Base-by-base conservation (phyloP, 2,797 vertebrate genomes). In the Micrastur ruficollis region DNA sequence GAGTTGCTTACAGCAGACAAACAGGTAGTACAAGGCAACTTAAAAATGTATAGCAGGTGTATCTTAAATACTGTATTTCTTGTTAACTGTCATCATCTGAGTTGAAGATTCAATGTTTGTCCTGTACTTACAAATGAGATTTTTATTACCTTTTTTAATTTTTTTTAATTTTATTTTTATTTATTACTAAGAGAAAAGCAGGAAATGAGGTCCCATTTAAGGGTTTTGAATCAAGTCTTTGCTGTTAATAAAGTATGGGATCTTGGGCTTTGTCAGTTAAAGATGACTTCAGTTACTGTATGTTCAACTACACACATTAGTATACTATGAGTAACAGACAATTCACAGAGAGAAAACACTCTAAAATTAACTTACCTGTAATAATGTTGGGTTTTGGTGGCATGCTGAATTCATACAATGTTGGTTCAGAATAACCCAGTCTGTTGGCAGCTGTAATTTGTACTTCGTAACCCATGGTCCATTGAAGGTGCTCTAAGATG, bases 341-440 rank as follows among this genome's bases (percentile, higher is more conserved):
- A 56, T 25, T 88, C 6, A 59, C 0, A 62, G n/a, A 42, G 12
- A 91, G 32, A 90, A 82, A 95, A 34, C 7, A 84, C 1, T 7
- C 27, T 34, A 29, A 58, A 76, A 84, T 78, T 31, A 92, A 65
- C 98, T 97, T 98, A 99, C 99, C 99, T 99, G 99, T 99, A 91
- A 99, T 99, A 92, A 98, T 98, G 97, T 99, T 99, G 25, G 99
- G 99, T 80, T 99, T 99, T 97, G 99, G 99, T 15, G 99, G 99
- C 99, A 99, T 99, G 97, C 98, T 99, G 98, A 99, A 99, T 96
- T 99, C 99, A 90, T 99, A 99, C 91, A 99, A 98, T 72, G 99
- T 99, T n/a, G 99, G 99, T 96, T 99, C 99, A 31, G 99, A 99
- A 92, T 99, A 98, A 87, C 99, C 99, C 96, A 99, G 98, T 95